These are phyloP conservation scores for Herpetotheres cachinnans DNA, from an alignment of 2,113 vertebrate genomes.

Conservation along the genomic window DNA sequence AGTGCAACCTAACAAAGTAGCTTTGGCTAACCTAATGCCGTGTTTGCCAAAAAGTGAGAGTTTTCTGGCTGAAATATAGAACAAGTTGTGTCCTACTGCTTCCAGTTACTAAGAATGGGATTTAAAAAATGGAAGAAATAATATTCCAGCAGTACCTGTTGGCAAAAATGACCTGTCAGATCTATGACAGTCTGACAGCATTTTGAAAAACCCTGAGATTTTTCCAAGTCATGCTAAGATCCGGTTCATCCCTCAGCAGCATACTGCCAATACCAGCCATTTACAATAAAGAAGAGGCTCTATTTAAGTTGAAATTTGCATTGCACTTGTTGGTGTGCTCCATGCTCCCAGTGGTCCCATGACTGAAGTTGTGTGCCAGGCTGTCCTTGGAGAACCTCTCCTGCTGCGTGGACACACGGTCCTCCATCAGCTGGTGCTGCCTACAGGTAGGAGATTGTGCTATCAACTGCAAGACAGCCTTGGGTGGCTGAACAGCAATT, in stretches of 20 bases:
- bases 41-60: background rate
- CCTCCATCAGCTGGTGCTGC: background rate
- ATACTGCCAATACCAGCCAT: background rate
- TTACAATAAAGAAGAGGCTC: background rate
- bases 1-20: background rate
- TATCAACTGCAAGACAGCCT: fast-evolving
- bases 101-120: background rate
- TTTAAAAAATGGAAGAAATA: background rate
- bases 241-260: background rate
- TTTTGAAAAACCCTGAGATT: background rate
- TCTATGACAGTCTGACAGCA: background rate
- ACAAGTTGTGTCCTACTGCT: background rate
- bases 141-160: background rate
- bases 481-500: background rate
- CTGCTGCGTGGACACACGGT: background rate
- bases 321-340: background rate
- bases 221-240: background rate
- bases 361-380: background rate
- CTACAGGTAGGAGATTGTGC: fast-evolving
- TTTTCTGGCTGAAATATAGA: background rate
- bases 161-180: background rate
- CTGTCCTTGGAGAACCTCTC: background rate
- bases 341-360: fast-evolving
- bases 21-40: background rate
- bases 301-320: background rate